phyloP scores from a whole-genome alignment of 2,888 invertebrate species.

The Lobophora halterata region DNA sequence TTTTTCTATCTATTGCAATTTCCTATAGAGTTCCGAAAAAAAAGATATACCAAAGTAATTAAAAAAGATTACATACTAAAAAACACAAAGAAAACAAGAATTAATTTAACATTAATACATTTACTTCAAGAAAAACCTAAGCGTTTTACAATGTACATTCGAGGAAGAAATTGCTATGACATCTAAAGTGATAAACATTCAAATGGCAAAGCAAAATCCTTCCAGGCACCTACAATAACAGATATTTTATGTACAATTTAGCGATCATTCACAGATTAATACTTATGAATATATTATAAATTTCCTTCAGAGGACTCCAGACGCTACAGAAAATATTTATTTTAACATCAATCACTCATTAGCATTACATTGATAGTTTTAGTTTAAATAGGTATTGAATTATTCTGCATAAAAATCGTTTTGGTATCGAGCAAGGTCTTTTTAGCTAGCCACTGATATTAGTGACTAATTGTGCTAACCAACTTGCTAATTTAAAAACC shows the following conservation, averaged over 20 bases:
- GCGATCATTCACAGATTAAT: conserved; percentile 39
- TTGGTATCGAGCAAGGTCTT: no score
- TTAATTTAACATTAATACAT: conserved; percentile 62
- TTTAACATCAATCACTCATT: neutral
- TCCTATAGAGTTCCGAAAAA: no score
- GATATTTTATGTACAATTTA: conserved; percentile 55
- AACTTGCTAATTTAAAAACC: conserved; percentile 30
- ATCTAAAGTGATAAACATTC: conserved; percentile 7
- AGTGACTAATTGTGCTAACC: conserved; percentile 4
- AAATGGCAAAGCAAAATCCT: conserved; percentile 14
- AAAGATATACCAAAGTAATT: conserved; percentile 10
- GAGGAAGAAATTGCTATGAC: conserved; percentile 16
- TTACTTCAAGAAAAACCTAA: conserved; percentile 69
- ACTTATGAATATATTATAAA: conserved; percentile 31
- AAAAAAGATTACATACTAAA: neutral
- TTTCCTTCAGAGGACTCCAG: conserved; percentile 17
- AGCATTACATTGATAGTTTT: neutral
- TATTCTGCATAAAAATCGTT: no score
- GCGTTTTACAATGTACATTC: conserved; percentile 56
- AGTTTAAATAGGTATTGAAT: conserved; percentile 1
- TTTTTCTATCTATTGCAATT: no score
- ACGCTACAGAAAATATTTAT: conserved; percentile 16
- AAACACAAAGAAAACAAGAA: conserved; percentile 30
- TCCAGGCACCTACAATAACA: conserved; percentile 42
- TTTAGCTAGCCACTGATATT: no score